Percentiles rank a stretch among this genome's conserved stretches.
These are phyloP conservation scores for Pterobdella sp. DNA, from an alignment of 2,888 invertebrate species.

Conservation along the genomic window DNA sequence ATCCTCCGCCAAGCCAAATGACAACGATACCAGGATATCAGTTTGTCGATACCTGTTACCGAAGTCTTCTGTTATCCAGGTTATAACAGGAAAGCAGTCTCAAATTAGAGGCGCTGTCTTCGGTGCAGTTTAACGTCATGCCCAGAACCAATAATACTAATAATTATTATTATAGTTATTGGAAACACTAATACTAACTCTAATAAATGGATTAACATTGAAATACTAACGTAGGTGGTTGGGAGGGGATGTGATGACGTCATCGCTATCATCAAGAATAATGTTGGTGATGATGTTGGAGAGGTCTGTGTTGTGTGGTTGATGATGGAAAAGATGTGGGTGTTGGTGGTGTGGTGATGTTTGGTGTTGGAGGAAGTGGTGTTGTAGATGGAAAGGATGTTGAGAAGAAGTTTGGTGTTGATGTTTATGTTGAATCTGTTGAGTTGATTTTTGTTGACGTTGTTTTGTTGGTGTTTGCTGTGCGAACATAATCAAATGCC, in stretches of 20 bases:
- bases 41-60: too few species aligned
- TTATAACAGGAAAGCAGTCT: too few species aligned
- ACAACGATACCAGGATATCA: too few species aligned
- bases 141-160: too few species aligned
- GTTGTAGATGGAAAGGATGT: not conserved
- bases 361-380: not conserved
- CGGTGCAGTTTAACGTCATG: too few species aligned
- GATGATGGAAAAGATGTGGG: not conserved
- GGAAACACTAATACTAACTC: too few species aligned
- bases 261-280: not conserved
- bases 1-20: too few species aligned
- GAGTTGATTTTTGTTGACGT: not conserved
- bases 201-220: too few species aligned
- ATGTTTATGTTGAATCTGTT: not conserved
- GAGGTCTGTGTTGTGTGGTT: not conserved
- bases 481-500: not conserved
- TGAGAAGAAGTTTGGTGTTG: not conserved
- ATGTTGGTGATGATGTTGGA: constrained; percentile 3
- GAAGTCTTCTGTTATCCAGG: too few species aligned
- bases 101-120: too few species aligned
- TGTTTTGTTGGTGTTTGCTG: not conserved
- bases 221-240: too few species aligned
- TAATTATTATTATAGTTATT: too few species aligned
- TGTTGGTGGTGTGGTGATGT: not conserved
- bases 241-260: constrained; percentile 2